Evolutionary conservation across 2,113 vertebrate species (phyloP).

Genomic region (Elachura formosa): DNA sequence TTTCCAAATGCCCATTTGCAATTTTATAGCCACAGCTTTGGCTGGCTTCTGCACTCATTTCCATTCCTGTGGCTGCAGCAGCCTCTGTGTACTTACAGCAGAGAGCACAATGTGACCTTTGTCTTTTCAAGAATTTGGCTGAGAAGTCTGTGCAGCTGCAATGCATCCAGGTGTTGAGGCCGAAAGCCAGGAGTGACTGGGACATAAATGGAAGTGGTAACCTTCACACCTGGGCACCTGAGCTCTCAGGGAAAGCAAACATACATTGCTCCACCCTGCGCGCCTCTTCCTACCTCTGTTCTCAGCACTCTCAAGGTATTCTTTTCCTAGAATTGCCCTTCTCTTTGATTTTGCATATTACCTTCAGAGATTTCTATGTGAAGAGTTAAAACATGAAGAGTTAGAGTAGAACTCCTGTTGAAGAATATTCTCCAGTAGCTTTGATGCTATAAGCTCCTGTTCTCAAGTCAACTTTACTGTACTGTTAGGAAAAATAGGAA

Average conservation of each 20-base stretch:
- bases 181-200: rapidly evolving
- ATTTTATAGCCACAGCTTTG: neutral
- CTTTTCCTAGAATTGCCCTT: neutral
- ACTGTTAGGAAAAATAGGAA: neutral
- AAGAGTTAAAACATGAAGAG: neutral
- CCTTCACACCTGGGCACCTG: neutral
- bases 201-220: neutral
- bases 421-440: neutral
- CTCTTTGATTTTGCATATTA: neutral
- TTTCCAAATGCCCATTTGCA: neutral
- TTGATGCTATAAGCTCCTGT: neutral
- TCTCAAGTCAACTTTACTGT: neutral
- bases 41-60: neutral
- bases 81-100: neutral
- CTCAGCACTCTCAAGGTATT: neutral
- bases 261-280: neutral
- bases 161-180: constrained; percentile 4
- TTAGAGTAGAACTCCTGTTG: neutral
- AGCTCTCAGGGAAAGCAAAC: neutral
- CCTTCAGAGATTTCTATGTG: neutral
- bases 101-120: constrained; percentile 28
- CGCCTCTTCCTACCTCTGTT: neutral
- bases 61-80: constrained; percentile 5
- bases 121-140: neutral
- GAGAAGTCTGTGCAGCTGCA: constrained; percentile 12